Evolutionary conservation across 2,797 vertebrate genomes (phyloP).

Genomic region (Thunnus albacares): DNA sequence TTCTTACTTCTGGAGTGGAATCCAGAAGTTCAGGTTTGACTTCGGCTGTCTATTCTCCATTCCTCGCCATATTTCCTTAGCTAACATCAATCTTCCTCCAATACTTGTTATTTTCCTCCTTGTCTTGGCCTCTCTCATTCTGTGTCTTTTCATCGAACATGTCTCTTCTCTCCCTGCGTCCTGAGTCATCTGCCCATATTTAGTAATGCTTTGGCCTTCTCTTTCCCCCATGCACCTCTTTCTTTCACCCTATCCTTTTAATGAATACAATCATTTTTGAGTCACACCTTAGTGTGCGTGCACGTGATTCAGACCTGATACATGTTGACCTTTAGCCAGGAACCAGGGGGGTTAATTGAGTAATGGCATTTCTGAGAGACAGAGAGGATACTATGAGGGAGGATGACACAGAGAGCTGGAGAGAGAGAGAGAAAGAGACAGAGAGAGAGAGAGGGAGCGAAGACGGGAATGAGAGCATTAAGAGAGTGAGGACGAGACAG

Average conservation of each 20-base stretch:
- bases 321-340: constrained; percentile 74
- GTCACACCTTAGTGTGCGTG: constrained; percentile 71
- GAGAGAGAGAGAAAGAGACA: constrained; percentile 28
- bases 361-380: constrained; percentile 59
- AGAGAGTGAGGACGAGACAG: constrained; percentile 49
- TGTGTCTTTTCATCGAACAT: constrained; percentile 1
- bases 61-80: too few species aligned
- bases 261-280: constrained; percentile 80
- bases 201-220: constrained; percentile 41
- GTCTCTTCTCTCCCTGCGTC: constrained; percentile 30
- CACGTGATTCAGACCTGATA: constrained; percentile 72
- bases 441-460: constrained; percentile 26
- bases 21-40: neutral
- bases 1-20: neutral
- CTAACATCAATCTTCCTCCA: neutral
- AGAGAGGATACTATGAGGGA: constrained; percentile 32
- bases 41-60: neutral
- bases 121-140: neutral
- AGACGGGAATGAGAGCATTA: constrained; percentile 54
- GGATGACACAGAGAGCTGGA: constrained; percentile 30
- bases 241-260: constrained; percentile 65
- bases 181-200: constrained; percentile 35
- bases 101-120: too few species aligned
- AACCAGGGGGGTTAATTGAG: constrained; percentile 78
- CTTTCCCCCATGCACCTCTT: constrained; percentile 34